A percentile compares a stretch with the other conserved stretches of the same genome.
Conservation (phyloP, 2,888 invertebrate species). For the Cabera pusaria region DNA sequence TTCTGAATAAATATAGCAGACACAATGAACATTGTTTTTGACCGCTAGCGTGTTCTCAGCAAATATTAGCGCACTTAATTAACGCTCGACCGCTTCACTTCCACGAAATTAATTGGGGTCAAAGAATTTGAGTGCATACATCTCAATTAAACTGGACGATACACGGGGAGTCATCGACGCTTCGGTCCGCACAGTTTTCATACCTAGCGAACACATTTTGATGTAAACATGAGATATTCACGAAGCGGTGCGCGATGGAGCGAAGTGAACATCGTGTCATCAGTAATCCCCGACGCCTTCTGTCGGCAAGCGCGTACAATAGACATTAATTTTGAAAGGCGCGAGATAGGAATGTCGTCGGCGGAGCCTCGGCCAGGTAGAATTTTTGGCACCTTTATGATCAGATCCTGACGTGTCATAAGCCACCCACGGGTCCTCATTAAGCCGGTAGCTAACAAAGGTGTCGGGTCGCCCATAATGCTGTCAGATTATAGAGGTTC, state of each 20-base stretch:
- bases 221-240: slow-evolving; percentile 20
- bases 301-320: slow-evolving; percentile 60
- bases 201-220: slow-evolving; percentile 22
- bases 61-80: slow-evolving; percentile 76
- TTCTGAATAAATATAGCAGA: slow-evolving; percentile 38
- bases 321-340: slow-evolving; percentile 76
- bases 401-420: slow-evolving; percentile 79
- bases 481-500: slow-evolving; percentile 70
- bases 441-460: slow-evolving; percentile 80
- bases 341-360: slow-evolving; percentile 75
- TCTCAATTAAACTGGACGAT: slow-evolving; percentile 70
- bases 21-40: slow-evolving; percentile 46
- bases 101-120: slow-evolving; percentile 80
- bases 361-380: slow-evolving; percentile 69
- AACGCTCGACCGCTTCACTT: slow-evolving; percentile 69
- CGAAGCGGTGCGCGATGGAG: slow-evolving; percentile 23
- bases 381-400: slow-evolving; percentile 81
- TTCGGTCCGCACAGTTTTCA: slow-evolving; percentile 34
- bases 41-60: slow-evolving; percentile 54
- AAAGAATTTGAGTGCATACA: slow-evolving; percentile 78
- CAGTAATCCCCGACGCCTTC: slow-evolving; percentile 52
- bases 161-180: slow-evolving; percentile 48
- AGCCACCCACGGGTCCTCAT: slow-evolving; percentile 79
- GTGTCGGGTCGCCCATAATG: slow-evolving; percentile 72
- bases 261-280: slow-evolving; percentile 40